Base-by-base conservation (phyloP, 2,888 invertebrate genomes). In the Drosophila setosimentum region DNA sequence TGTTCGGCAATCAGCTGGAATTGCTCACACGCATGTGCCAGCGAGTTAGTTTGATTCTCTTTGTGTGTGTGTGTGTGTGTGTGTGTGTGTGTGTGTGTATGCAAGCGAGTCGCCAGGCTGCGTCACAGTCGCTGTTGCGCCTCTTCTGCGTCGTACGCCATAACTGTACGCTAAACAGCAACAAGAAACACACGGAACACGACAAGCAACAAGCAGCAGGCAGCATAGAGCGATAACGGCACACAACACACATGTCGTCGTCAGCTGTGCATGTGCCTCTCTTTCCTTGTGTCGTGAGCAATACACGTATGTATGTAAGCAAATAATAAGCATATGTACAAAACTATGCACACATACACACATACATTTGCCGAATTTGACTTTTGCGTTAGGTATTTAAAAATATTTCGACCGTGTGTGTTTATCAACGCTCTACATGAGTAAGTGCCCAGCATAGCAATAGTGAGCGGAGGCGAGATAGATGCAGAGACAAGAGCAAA, bases 161-260 rank as follows among this genome's bases (percentile, higher is more conserved):
- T 82, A 76, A 72, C 60, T 71, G 73, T 83, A 72, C 67, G 74
- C 70, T 67, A 68, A 70, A 64, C 49, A 71, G 16, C 62, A 68
- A 37, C 33, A 53, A 54, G 18, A 63, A 53, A 24, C 7, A 16
- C 45, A 16, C 21, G 16, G 45, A 45, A 45, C 21, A 33, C n/a
- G 37, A 55, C 5, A 55, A n/a, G n/a, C n/a, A n/a, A n/a, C n/a
- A n/a, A n/a, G n/a, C n/a, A n/a, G n/a, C 37, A n/a, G 54, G 21
- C 37, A 13, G 54, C 72, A 62, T 37, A 32, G 48, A 49, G 68
- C 77, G 80, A 86, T 77, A 87, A 77, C 73, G 64, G 59, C 57
- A 67, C 24, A 24, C 51, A 51, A 24, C 57, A 53, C 35, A 40
- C 13, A 67, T 32, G 27, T 45, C 69, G 58, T 42, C 35, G 60